A percentile compares a stretch with the other conserved stretches of the same genome.
These are phyloP conservation scores for Belgica antarctica DNA, from an alignment of 2,888 invertebrate species.

Conservation along the genomic window DNA sequence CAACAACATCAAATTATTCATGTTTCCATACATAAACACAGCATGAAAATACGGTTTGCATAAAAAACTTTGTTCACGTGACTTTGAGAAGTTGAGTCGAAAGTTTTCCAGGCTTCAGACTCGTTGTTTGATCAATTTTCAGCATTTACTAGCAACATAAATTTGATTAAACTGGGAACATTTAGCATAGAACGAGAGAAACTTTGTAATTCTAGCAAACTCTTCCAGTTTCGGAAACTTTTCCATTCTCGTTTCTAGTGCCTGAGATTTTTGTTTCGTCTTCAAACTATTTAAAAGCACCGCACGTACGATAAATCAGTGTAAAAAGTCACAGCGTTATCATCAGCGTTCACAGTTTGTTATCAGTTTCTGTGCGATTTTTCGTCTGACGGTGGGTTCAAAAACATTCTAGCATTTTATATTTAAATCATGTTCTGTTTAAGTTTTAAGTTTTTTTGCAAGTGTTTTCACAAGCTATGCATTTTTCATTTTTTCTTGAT, in stretches of 20 bases:
- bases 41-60: conserved; percentile 15
- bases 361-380: conserved; percentile 1
- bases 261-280: background rate
- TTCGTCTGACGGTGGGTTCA: background rate
- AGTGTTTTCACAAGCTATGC: background rate
- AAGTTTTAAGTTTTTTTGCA: background rate
- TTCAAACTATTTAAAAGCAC: background rate
- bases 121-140: conserved; percentile 23
- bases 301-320: conserved; percentile 25
- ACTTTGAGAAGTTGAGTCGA: no score
- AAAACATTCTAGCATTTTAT: background rate
- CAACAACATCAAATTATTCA: conserved; percentile 14
- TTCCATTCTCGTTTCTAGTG: background rate
- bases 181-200: background rate
- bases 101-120: background rate
- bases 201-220: background rate
- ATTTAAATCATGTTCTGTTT: background rate
- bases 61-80: background rate
- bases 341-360: background rate
- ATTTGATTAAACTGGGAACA: background rate
- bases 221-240: background rate
- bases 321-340: no score
- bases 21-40: conserved; percentile 10
- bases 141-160: background rate
- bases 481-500: background rate